Evolutionary conservation across 2,113 vertebrate species (phyloP), one percentile per base, ranked within the genome.

Genomic region (Limnothrissa miodon): DNA sequence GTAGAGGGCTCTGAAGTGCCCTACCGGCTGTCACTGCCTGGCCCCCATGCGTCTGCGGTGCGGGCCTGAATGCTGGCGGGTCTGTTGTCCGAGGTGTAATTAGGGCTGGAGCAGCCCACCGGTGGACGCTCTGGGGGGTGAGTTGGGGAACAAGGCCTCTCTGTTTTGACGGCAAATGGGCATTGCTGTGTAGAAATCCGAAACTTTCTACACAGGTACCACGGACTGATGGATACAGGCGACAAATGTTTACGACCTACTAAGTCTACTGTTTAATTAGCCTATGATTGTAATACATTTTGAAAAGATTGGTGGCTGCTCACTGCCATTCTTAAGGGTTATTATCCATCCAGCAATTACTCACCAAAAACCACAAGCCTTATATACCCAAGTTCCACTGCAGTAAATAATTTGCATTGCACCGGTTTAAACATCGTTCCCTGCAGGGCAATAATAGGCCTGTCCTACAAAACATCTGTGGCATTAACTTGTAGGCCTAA

Each of bases 21-120:
- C 80, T 80, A 79, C 48, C 81, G 79, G 46, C 21, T 79, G 66
- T 74, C 19, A 33, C 0, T 88, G 78, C 78, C 39, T 70, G 82
- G 74, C 42, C 85, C 83, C 83, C 79, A 80, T 83, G 83, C 81
- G 85, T 48, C 86, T 88, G 85, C 45, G 56, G 81, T 85, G 79
- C 80, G 79, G 82, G 59, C 59, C 59, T 89, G 85, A 89, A 86
- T 85, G 84, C 84, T 17, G 29, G 36, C 45, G n/a, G 62, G 45
- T 59, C 87, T 89, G 83, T 91, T 89, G 87, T 87, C 23, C 56
- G 0, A 81, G 84, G 85, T 86, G 84, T 90, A 87, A 89, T 91
- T 84, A 74, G 80, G 84, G 81, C 81, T 21, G 81, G 39, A 81
- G 79, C 87, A 80, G 84, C 83, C 86, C 80, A 83, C 81, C 83